A percentile compares a stretch with the other conserved stretches of the same genome.
Evolutionary conservation across 2,797 vertebrate genomes (phyloP).

Genomic region (Lutjanus campechanus): DNA sequence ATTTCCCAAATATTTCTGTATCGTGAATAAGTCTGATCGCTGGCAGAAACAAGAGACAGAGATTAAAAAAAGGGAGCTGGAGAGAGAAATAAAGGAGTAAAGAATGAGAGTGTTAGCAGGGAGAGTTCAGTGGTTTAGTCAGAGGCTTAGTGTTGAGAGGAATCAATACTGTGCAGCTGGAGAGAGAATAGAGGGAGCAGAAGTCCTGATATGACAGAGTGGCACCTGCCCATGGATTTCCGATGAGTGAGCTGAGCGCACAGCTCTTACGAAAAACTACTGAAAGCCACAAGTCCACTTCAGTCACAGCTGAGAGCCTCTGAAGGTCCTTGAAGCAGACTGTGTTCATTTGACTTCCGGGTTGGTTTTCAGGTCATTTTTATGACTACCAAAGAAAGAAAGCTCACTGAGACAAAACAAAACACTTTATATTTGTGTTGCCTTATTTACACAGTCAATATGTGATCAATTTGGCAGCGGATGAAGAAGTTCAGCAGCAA

Average conservation of each 20-base stretch:
- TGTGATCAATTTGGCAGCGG: neutral
- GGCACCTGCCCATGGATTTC: slow-evolving; percentile 63
- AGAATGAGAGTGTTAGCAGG: neutral
- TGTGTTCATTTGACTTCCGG: neutral
- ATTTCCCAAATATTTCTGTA: neutral
- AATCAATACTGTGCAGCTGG: slow-evolving; percentile 50
- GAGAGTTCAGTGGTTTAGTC: slow-evolving; percentile 50
- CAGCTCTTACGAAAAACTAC: slow-evolving; percentile 8
- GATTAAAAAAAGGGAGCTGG: neutral
- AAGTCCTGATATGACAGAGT: slow-evolving; percentile 48
- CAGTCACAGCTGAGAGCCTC: neutral
- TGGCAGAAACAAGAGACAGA: neutral
- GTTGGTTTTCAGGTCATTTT: neutral
- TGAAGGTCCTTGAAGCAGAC: neutral
- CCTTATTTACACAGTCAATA: neutral
- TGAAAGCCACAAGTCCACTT: slow-evolving; percentile 2
- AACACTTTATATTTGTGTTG: neutral
- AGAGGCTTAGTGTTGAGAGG: slow-evolving; percentile 44
- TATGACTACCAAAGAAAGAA: neutral
- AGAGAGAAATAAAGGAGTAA: slow-evolving; percentile 5
- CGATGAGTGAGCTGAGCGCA: slow-evolving; percentile 19
- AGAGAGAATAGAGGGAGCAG: slow-evolving; percentile 41
- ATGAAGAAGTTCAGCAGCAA: neutral
- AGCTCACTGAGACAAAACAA: neutral
- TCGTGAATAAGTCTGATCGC: neutral